Conservation (phyloP, 2,888 invertebrate species). For the Rhogogaster chlorosoma region DNA sequence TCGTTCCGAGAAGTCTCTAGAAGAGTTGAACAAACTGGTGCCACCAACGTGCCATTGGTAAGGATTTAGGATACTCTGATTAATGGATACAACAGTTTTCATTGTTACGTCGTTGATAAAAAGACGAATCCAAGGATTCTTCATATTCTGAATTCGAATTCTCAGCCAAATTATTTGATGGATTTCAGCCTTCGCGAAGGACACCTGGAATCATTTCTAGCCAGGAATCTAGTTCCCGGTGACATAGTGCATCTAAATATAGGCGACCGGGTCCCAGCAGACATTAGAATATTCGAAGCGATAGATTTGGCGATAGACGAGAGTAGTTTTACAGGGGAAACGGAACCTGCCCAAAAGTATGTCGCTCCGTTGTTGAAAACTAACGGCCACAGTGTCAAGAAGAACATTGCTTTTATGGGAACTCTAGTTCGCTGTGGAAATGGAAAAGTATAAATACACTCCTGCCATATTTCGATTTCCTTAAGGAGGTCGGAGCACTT, state of each 20-base stretch:
- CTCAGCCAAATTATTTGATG: background rate
- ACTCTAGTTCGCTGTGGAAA: conserved; percentile 97
- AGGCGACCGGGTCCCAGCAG: conserved; percentile 98
- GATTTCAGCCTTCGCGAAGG: conserved; percentile 90
- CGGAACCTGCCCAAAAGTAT: conserved; percentile 93
- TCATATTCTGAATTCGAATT: background rate
- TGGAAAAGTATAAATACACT: conserved; percentile 86
- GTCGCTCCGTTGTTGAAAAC: conserved; percentile 84
- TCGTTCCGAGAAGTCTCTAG: conserved; percentile 98
- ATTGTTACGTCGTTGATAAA: background rate
- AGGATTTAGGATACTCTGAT: conserved; percentile 63
- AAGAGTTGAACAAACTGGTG: conserved; percentile 97
- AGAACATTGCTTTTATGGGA: conserved; percentile 98
- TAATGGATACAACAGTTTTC: background rate
- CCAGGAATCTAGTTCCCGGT: conserved; percentile 97
- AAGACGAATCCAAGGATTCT: background rate
- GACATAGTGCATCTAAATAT: conserved; percentile 96
- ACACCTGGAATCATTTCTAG: conserved; percentile 92
- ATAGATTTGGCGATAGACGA: conserved; percentile 97
- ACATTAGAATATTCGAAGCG: conserved; percentile 95
- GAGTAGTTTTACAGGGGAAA: conserved; percentile 99
- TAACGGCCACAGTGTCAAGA: conserved; percentile 84
- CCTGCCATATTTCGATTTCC: background rate
- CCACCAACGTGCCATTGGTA: conserved; percentile 97
- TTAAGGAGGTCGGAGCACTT: too few species aligned